Evolutionary conservation across 1,140 invertebrate genomes (phyloP), one percentile per base, ranked within the genome.

Genomic region (Euglossa dilemma): DNA sequence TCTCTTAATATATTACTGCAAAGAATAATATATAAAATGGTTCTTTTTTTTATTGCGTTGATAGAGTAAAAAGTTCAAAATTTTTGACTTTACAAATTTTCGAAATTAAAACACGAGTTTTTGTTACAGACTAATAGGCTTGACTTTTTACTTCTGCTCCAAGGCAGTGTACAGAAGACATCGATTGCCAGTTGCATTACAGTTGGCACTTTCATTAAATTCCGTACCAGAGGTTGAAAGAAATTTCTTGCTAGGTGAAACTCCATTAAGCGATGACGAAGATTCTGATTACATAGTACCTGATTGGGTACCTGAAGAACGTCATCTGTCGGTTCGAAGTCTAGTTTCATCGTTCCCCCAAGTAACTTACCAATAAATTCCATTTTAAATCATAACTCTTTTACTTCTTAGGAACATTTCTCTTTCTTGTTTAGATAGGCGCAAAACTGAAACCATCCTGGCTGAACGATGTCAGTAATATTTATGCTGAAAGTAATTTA

Each of bases 401-500:
- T 54, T 52, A 52, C 9, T 14, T 52, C 14, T 14, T 52, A 52
- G 14, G 1, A 16, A 54, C 4, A 0, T 23, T 43, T 36, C 66
- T 45, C 6, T 20, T 63, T 61, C 23, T 47, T 18, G 0, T 43
- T 18, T 43, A 93, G 93, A 84, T 94, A 16, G 88, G 23, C 75
- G 94, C 52, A 80, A 95, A 81, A 93, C 93, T 85, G 59, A 91
- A 87, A 86, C 90, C 78, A 77, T 93, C 81, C 76, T 95, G 89
- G 94, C 87, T 79, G 80, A 94, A 83, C 67, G 92, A 89, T 66
- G 80, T 92, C 8, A 93, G 92, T 0, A 91, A 90, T 36, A 94
- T 95, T 43, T 94, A 93, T 14, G 92, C 96, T 0, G 93, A 95
- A 47, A 94, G 94, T 61, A 95, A 95, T 64, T 87, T 97, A 7